Base-by-base conservation (phyloP, 2,888 invertebrate species). In the Tetragnatha montana region DNA sequence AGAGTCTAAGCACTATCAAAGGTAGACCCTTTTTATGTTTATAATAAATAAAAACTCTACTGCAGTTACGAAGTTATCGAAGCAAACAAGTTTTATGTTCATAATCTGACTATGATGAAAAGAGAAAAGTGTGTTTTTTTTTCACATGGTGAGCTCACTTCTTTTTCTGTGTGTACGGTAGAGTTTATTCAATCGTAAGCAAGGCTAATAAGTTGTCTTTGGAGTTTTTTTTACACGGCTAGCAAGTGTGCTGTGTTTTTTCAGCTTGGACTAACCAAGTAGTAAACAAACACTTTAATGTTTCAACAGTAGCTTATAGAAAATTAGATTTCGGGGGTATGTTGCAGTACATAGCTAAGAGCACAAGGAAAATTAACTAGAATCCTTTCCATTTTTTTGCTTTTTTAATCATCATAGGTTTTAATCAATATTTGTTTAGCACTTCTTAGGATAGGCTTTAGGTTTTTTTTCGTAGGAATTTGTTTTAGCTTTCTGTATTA, bases 51-150 rank as follows among this genome's bases (percentile, higher is more conserved):
- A 76, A 76, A 10, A 76, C 49, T n/a, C 50, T 22, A 74, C n/a
- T 35, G 35, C 47, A 35, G 12, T 60, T 60, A 60, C 60, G 4
- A 17, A 60, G 60, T 60, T 60, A 60, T 10, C 21, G 22, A 71
- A 50, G 76, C 49, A 50, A 76, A 76, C 17, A 50, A 50, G n/a
- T 76, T 76, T 76, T 76, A 50, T 76, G 49, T 76, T 76, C 76
- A 49, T 76, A 76, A 76, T 76, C 50, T 76, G 50, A 17, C 50
- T 50, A 76, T 50, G 19, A 76, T 50, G 50, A 49, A 50, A n/a
- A 50, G 50, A 50, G 50, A 76, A 22, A 14, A 19, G n/a, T 17
- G 14, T 4, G 12, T 14, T 74, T 8, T 14, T 74, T 74, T 75
- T 75, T 75, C 49, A 22, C 75, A 50, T 76, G 1, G 50, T 50